Conservation (phyloP, 1,140 invertebrate species). For the Drosophila novamexicana region DNA sequence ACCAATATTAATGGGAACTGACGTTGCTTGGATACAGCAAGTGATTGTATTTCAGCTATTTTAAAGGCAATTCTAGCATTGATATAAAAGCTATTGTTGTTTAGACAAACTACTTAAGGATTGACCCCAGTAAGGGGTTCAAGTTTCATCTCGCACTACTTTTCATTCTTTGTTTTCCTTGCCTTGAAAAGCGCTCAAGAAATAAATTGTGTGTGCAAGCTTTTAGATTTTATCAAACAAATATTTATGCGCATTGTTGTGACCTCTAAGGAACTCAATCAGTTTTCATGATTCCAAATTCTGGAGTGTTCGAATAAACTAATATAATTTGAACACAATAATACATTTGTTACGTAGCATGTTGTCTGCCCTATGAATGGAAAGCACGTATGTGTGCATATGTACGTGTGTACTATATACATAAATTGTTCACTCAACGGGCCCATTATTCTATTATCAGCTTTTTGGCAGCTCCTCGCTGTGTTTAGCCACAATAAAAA, state of each 20-base stretch:
- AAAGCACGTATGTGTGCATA: slow-evolving; percentile 1
- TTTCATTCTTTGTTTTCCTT: slow-evolving; percentile 26
- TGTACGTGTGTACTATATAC: slow-evolving; percentile 4
- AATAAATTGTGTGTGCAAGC: not conserved
- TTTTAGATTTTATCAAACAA: not conserved
- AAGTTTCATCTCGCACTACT: slow-evolving; percentile 9
- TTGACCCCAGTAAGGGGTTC: slow-evolving; percentile 24
- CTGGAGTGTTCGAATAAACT: not conserved
- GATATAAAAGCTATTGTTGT: not conserved
- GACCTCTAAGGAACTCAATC: slow-evolving; percentile 8
- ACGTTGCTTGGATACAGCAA: not conserved
- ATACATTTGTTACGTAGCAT: slow-evolving; percentile 3
- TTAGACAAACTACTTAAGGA: slow-evolving; percentile 13
- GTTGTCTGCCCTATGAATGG: slow-evolving; percentile 15
- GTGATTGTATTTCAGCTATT: slow-evolving; percentile 15
- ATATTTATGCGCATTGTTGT: slow-evolving; percentile 16
- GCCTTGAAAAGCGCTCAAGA: not conserved
- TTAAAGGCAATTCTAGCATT: not conserved
- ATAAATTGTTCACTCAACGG: slow-evolving; percentile 40
- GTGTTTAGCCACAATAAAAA: slow-evolving; percentile 26
- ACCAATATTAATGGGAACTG: slow-evolving; percentile 22
- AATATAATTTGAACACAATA: slow-evolving; percentile 8
- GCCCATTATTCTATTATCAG: slow-evolving; percentile 53
- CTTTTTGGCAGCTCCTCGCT: slow-evolving; percentile 14
- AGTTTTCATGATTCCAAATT: not conserved